These are phyloP conservation scores for Clytia hemisphaerica DNA, from an alignment of 30 jellyfish, hydroid and myxozoan genomes.

Conservation along the genomic window DNA sequence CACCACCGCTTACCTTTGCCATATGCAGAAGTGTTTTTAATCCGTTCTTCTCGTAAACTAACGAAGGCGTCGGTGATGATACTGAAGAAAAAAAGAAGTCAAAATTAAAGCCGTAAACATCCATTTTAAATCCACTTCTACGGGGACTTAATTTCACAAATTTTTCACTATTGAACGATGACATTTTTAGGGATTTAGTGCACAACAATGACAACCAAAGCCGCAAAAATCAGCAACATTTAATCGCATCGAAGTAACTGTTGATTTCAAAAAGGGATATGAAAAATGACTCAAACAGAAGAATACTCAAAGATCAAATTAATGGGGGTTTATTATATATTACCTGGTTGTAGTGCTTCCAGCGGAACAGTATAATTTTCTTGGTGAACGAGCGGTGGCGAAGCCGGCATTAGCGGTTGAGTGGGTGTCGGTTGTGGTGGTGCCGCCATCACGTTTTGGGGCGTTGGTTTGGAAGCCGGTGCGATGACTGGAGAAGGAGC, in stretches of 20 bases:
- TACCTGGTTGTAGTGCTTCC: constrained; percentile 67
- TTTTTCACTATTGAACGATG: too few species aligned
- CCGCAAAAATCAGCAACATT: background rate
- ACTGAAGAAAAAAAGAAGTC: background rate
- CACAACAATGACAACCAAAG: too few species aligned
- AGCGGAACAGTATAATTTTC: constrained; percentile 55
- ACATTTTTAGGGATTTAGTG: too few species aligned
- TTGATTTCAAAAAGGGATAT: background rate
- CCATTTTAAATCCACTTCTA: too few species aligned
- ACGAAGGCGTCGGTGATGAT: constrained; percentile 65
- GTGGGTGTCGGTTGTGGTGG: background rate
- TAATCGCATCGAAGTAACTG: background rate
- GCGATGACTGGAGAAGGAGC: too few species aligned
- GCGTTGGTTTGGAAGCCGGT: too few species aligned
- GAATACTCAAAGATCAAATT: too few species aligned
- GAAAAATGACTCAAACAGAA: background rate
- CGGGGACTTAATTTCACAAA: too few species aligned
- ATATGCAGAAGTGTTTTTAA: constrained; percentile 58
- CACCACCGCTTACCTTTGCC: constrained; percentile 59
- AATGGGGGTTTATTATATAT: too few species aligned
- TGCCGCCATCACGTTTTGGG: too few species aligned
- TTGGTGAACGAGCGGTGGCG: background rate
- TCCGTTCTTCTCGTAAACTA: constrained; percentile 62
- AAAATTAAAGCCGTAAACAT: too few species aligned
- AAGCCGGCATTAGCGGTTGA: background rate